Evolutionary conservation across 2,113 vertebrate genomes (phyloP).

Genomic region (Crotophaga sulcirostris): DNA sequence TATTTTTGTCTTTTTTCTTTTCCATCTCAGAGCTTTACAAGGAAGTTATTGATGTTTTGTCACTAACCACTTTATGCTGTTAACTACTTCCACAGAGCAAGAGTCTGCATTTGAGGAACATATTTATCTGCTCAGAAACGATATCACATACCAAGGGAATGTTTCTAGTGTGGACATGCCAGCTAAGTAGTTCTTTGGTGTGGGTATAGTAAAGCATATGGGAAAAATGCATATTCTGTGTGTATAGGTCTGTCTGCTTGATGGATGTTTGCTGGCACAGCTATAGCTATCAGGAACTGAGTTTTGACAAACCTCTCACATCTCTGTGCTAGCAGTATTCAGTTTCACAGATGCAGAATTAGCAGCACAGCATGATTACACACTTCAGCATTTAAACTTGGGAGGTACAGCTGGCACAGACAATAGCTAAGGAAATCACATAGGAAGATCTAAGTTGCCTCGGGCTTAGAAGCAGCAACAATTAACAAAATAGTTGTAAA

Average conservation of each 20-base stretch:
- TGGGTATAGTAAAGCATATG: not conserved
- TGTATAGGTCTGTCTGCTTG: not conserved
- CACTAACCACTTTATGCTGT: not conserved
- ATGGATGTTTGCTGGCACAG: slow-evolving; percentile 35
- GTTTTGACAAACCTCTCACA: slow-evolving; percentile 37
- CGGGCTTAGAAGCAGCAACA: not conserved
- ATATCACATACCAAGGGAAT: not conserved
- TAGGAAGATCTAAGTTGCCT: not conserved
- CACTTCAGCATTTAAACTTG: slow-evolving; percentile 5
- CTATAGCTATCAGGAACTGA: not conserved
- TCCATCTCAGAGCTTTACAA: not conserved
- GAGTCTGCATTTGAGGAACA: not conserved
- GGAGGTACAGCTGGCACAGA: slow-evolving; percentile 17
- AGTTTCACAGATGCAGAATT: slow-evolving; percentile 49
- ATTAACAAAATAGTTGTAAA: not conserved
- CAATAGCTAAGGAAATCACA: not conserved
- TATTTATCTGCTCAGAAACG: not conserved
- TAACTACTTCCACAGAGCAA: not conserved
- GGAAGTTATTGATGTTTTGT: not conserved
- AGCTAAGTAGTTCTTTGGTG: not conserved
- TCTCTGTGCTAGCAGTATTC: not conserved
- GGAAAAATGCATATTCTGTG: not conserved
- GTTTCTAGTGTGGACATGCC: not conserved
- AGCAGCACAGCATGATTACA: slow-evolving; percentile 34
- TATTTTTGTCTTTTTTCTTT: not conserved